These are phyloP conservation scores for Cylloceria caligata DNA, from an alignment of 2,888 invertebrate genomes.

Conservation along the genomic window DNA sequence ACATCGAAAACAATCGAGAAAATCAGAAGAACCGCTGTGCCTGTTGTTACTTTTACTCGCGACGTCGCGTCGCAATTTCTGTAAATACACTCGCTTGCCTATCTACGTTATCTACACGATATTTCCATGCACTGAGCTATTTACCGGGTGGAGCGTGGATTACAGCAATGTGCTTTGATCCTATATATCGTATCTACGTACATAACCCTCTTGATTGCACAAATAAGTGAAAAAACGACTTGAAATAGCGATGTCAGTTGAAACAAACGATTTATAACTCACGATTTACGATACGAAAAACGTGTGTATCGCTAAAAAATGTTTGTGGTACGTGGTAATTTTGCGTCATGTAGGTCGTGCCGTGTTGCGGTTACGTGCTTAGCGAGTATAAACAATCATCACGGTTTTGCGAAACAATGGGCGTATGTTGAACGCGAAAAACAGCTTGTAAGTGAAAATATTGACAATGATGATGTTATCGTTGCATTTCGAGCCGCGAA, in stretches of 20 bases:
- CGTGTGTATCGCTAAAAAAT: constrained; percentile 20
- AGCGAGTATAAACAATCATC: constrained; percentile 46
- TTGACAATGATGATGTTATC: background rate
- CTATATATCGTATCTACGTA: background rate
- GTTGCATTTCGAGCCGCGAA: background rate
- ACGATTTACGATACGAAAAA: background rate
- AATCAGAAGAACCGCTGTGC: no score
- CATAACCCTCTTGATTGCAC: background rate
- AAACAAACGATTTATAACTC: background rate
- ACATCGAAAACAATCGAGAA: no score
- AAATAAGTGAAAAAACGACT: background rate
- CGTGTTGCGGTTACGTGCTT: constrained; percentile 22
- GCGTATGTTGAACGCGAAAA: background rate
- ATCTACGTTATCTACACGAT: no score
- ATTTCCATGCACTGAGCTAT: no score
- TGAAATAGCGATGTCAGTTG: background rate
- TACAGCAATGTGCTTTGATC: background rate
- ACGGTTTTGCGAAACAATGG: background rate
- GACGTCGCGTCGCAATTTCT: no score
- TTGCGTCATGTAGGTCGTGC: constrained; percentile 29
- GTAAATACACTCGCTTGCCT: no score
- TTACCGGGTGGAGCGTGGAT: no score
- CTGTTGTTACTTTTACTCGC: no score
- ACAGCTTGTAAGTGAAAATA: background rate
- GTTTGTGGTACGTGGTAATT: constrained; percentile 40